Evolutionary conservation across 2,797 vertebrate species (phyloP).

Genomic region (Betta splendens): DNA sequence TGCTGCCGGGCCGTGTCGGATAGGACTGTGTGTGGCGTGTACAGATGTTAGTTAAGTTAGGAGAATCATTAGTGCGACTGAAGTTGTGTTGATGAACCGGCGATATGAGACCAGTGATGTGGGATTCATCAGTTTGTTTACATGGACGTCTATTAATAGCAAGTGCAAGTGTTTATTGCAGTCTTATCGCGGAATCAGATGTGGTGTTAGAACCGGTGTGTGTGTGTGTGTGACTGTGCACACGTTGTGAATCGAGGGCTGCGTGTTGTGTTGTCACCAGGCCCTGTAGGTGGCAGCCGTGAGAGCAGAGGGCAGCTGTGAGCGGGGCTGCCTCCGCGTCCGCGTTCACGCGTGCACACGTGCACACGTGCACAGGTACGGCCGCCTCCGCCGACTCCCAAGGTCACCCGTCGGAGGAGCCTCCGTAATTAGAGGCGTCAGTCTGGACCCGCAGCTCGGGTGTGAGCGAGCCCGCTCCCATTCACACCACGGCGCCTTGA

Average conservation of each 20-base stretch:
- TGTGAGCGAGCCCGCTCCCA: slow-evolving; percentile 57
- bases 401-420: slow-evolving; percentile 69
- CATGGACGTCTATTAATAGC: slow-evolving; percentile 18
- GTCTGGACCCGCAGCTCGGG: slow-evolving; percentile 47
- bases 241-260: slow-evolving; percentile 13
- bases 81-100: slow-evolving; percentile 31
- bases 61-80: slow-evolving; percentile 3
- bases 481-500: slow-evolving; percentile 70
- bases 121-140: slow-evolving; percentile 2
- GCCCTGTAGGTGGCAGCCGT: slow-evolving; percentile 64
- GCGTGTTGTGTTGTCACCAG: not conserved
- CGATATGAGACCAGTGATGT: slow-evolving; percentile 17
- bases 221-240: slow-evolving; percentile 25
- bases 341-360: slow-evolving; percentile 15
- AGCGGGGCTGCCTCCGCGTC: slow-evolving; percentile 42
- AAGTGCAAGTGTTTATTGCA: not conserved
- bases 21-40: slow-evolving; percentile 31
- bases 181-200: slow-evolving; percentile 15
- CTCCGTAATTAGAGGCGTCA: slow-evolving; percentile 63
- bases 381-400: slow-evolving; percentile 43
- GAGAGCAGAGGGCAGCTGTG: slow-evolving; percentile 42
- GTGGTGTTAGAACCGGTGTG: not conserved
- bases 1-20: slow-evolving; percentile 36
- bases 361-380: slow-evolving; percentile 25
- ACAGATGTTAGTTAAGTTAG: slow-evolving; percentile 18